These are phyloP conservation scores for Trichomalopsis sarcophagae DNA, from an alignment of 1,140 invertebrate species.

Conservation along the genomic window DNA sequence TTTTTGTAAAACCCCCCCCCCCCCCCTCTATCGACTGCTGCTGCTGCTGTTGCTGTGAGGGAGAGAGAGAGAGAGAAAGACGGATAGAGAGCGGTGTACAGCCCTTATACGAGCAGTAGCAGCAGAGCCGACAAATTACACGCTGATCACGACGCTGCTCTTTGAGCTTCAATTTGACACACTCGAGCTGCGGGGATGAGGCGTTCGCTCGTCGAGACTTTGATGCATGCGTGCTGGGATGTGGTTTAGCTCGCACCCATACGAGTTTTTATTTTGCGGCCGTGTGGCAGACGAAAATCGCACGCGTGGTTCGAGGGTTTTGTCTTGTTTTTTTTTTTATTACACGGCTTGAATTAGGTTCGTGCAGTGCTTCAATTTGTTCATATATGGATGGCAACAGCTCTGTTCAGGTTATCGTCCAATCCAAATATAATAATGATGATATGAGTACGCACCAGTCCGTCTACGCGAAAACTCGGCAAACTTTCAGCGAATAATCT, in stretches of 20 bases:
- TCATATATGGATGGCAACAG: no score
- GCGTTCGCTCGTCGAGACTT: not conserved
- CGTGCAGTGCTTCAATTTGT: no score
- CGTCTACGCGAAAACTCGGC: no score
- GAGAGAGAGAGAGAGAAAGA: not conserved
- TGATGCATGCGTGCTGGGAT: not conserved
- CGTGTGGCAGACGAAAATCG: not conserved
- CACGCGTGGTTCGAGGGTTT: not conserved
- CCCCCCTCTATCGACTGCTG: constrained; percentile 19
- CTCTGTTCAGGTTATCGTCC: no score
- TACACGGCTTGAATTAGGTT: no score
- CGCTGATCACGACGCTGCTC: constrained; percentile 67
- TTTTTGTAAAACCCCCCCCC: no score
- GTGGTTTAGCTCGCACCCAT: not conserved
- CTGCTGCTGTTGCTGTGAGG: constrained; percentile 23
- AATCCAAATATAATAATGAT: no score
- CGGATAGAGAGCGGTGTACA: not conserved
- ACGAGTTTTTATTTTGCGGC: constrained; percentile 36
- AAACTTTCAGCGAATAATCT: constrained; percentile 16
- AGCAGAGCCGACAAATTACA: constrained; percentile 66
- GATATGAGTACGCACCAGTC: no score
- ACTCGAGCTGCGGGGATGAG: constrained; percentile 56
- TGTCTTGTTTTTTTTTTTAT: not conserved
- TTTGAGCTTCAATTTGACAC: constrained; percentile 70
- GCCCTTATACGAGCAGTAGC: constrained; percentile 26